Evolutionary conservation across 1,140 invertebrate genomes (phyloP), one percentile per base, ranked within the genome.

Genomic region (Melitaea cinxia): DNA sequence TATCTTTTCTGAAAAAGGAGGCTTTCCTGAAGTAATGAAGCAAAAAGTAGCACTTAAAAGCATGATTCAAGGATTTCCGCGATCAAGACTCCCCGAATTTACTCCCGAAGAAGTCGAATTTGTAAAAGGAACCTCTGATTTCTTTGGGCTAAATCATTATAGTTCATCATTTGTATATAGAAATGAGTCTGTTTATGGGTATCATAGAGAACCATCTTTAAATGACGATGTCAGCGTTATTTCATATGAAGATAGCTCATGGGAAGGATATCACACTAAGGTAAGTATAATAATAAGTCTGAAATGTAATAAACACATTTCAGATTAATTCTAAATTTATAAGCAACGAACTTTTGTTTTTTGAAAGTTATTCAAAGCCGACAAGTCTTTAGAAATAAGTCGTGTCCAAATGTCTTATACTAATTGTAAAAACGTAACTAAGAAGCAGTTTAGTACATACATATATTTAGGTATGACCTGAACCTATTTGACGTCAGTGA

Each of bases 91-190:
- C 5, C 89, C 88, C 7, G 75, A 78, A 54, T 88, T 92, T 15
- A 85, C 84, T 10, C 23, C 67, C 0, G 78, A 85, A 59, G 82
- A 88, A 72, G 57, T 82, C 0, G 57, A 77, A 23, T 74, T 76
- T 42, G 55, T 86, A 3, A 70, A 60, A 26, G 91, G 91, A 15
- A 86, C 85, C 10, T 86, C 91, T 0, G 93, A 94, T 68, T 94
- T 93, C 80, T 92, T 94, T 52, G 93, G 93, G 21, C 71, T 94
- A 0, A 94, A 94, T 56, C 86, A 92, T 56, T 94, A 94, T 58
- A 89, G 91, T 1, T 88, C 91, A 1, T 73, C 30, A 12, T 56
- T 77, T 5, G 72, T 72, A 2, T 80, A 84, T 61, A 77, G 77
- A 66, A 82, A 83, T 50, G 73, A 76, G 9, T 75, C 77, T 24